Base-by-base conservation (phyloP, 2,888 invertebrate genomes). In the Ectropis crepuscularia region DNA sequence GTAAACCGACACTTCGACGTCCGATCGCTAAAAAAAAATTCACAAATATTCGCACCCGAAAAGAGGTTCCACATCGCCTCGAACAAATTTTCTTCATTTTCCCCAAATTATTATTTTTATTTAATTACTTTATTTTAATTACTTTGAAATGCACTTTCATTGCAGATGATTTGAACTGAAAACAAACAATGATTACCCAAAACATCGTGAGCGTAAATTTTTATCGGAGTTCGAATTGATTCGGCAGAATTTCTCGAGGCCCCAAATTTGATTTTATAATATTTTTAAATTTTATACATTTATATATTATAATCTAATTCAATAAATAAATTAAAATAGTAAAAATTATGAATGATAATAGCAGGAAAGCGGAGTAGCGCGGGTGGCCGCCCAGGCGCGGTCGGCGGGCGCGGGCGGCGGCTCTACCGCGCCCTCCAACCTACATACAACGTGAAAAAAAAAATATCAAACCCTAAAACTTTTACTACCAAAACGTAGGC, bases 311-410 rank as follows among this genome's bases (percentile, higher is more conserved):
- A 54, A 39, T 45, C 59, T 16, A 70, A 59, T 62, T 55, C 63
- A 41, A 57, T 38, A 55, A 66, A 73, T 73, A 41, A 6, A 65
- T 67, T 76, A 72, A 82, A 82, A 75, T 58, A 43, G n/a, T 10
- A 63, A 59, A 68, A 76, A 38, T 47, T 57, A 53, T 6, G 0
- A 66, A 63, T 72, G 51, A 61, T 67, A 53, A 12, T 45, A 28
- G 2, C 37, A 43, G 61, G 46, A 68, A 64, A 61, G 60, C 53
- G 46, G 54, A 28, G 41, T 12, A 37, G 59, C 65, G 74, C 77
- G 73, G 78, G 82, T 81, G 83, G 79, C 86, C 86, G 87, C 86
- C 85, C 87, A 82, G 79, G 80, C 79, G 38, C 65, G 70, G 68
- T 55, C 67, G 75, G 79, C 80, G 81, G 81, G 82, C 81, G 84